These are phyloP conservation scores for Saccostrea echinata DNA, from an alignment of 1,140 invertebrate genomes.

Conservation along the genomic window DNA sequence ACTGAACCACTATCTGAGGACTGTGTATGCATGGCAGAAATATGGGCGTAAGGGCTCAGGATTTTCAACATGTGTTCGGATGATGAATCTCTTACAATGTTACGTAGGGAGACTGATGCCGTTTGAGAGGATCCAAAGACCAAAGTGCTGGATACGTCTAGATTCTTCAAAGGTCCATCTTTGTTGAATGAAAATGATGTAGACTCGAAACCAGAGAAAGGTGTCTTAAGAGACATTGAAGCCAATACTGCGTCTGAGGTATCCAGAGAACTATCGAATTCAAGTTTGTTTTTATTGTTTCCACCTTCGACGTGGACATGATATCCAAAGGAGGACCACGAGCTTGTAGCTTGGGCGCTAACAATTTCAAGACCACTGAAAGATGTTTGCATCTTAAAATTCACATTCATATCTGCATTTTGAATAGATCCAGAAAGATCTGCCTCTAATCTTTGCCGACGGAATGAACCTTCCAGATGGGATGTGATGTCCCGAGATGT, in stretches of 20 bases:
- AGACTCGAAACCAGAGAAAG: constrained; percentile 43
- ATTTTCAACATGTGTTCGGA: constrained; percentile 25
- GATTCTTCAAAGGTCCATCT: constrained; percentile 7
- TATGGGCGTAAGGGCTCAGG: constrained; percentile 27
- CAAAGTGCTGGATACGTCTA: not conserved
- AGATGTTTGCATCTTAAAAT: constrained; percentile 14
- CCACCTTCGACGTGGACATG: not conserved
- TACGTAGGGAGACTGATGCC: not conserved
- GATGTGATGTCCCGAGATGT: not conserved
- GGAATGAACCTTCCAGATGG: not conserved
- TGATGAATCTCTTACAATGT: not conserved
- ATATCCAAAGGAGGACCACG: not conserved
- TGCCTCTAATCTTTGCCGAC: not conserved
- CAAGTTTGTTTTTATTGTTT: not conserved
- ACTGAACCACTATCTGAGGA: not conserved
- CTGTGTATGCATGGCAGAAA: not conserved
- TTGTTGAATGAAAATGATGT: not conserved
- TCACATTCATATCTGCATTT: constrained; percentile 8
- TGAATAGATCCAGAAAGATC: not conserved
- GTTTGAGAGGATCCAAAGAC: not conserved
- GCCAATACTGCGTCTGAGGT: not conserved
- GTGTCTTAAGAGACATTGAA: constrained; percentile 29
- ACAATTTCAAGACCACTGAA: constrained; percentile 28
- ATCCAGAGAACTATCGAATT: constrained; percentile 34
- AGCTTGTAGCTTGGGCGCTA: not conserved